Conservation (phyloP, 2,888 invertebrate genomes). For the Ophioninae sp. region DNA sequence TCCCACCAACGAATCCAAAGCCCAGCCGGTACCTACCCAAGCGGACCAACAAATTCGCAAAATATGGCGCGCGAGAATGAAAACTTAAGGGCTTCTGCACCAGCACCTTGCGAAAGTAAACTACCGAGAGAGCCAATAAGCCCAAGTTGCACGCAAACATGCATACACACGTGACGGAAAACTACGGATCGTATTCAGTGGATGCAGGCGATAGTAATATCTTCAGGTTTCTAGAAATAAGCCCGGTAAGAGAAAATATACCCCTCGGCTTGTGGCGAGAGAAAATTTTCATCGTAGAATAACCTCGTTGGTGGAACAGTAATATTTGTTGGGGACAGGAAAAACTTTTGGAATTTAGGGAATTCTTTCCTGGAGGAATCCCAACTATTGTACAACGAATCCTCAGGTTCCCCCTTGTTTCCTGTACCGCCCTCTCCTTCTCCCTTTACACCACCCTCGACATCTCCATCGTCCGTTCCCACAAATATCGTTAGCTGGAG, state of each 20-base stretch:
- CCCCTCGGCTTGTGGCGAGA: not conserved
- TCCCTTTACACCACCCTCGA: not conserved
- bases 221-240: conserved; percentile 26
- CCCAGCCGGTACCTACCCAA: not conserved
- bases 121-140: not conserved
- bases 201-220: conserved; percentile 23
- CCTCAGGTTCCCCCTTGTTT: not conserved
- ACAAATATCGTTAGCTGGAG: conserved; percentile 32
- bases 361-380: conserved; percentile 32
- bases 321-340: conserved; percentile 25
- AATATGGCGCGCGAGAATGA: conserved; percentile 8
- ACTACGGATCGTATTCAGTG: not conserved
- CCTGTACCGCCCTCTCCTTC: not conserved
- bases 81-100: not conserved
- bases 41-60: conserved; percentile 3
- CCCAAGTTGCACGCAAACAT: not conserved
- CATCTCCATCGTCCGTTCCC: not conserved
- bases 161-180: not conserved
- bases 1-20: conserved; percentile 10
- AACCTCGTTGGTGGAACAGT: conserved; percentile 43
- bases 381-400: conserved; percentile 8
- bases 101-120: not conserved
- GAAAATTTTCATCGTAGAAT: conserved; percentile 27
- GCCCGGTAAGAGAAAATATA: not conserved
- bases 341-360: conserved; percentile 14